These are phyloP conservation scores for Trichomalopsis sarcophagae DNA, from an alignment of 1,140 invertebrate genomes.

Conservation along the genomic window DNA sequence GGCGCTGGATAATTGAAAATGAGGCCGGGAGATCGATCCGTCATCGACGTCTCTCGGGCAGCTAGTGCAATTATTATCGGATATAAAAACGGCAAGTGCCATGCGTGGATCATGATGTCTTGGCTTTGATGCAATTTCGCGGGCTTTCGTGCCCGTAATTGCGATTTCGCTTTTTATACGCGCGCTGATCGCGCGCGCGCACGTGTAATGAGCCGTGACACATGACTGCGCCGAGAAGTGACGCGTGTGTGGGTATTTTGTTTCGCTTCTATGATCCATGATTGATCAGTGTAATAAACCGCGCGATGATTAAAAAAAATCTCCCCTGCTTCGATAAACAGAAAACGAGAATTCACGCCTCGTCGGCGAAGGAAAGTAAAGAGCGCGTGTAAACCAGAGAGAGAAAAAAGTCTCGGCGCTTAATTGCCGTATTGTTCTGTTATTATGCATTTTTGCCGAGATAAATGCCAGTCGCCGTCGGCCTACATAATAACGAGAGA, in stretches of 20 bases:
- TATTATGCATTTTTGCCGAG: constrained; percentile 41
- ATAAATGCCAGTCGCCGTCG: constrained; percentile 28
- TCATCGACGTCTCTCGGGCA: too few relatives aligned
- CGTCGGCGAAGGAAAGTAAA: neutral
- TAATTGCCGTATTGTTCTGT: constrained; percentile 37
- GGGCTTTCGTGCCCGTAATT: constrained; percentile 30
- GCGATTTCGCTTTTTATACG: constrained; percentile 5
- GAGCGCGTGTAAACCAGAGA: neutral
- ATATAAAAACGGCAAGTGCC: neutral
- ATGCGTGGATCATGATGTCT: too few relatives aligned
- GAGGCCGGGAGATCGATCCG: too few relatives aligned
- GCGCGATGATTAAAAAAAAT: neutral
- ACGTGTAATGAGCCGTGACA: constrained; percentile 8
- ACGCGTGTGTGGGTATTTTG: neutral
- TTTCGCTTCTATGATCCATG: neutral
- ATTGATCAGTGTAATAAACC: neutral
- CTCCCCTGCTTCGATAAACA: neutral
- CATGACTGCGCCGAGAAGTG: neutral
- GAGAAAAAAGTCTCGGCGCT: neutral
- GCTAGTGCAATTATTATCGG: too few relatives aligned
- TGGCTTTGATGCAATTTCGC: neutral
- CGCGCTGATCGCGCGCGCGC: neutral
- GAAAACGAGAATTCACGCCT: neutral
- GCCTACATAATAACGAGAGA: constrained; percentile 37
- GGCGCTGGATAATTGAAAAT: too few relatives aligned